These are phyloP conservation scores for Glaucidium brasilianum DNA, from an alignment of 2,113 vertebrate genomes.

Conservation along the genomic window DNA sequence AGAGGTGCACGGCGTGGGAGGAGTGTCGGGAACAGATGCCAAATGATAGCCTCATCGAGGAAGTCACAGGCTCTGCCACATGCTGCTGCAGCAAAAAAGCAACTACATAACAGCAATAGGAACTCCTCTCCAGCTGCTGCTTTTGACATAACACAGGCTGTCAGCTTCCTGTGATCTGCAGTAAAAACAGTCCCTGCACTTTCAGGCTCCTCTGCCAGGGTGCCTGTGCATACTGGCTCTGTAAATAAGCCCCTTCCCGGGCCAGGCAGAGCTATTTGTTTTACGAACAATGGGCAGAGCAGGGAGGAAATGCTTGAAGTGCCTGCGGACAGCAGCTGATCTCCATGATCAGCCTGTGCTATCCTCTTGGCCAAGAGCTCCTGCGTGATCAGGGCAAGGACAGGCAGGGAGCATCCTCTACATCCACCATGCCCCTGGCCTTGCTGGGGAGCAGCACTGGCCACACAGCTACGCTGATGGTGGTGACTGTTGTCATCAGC, in stretches of 20 bases:
- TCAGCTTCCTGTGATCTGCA: neutral
- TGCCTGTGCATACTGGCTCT: neutral
- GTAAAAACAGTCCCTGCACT: neutral
- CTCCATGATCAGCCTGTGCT: neutral
- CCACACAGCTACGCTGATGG: neutral
- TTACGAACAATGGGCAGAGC: neutral
- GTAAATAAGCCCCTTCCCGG: neutral
- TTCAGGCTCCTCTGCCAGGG: neutral
- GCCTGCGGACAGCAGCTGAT: neutral
- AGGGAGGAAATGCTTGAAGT: slow-evolving; percentile 9
- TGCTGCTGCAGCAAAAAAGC: neutral
- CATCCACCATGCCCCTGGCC: neutral
- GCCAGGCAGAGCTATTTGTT: neutral
- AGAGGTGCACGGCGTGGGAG: accelerated
- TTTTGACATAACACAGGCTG: neutral
- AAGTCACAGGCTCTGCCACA: neutral
- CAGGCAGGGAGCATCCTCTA: neutral
- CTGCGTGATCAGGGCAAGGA: accelerated
- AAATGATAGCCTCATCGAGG: neutral
- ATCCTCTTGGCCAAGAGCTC: neutral
- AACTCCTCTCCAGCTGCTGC: neutral
- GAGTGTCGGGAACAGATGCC: neutral
- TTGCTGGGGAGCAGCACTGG: accelerated
- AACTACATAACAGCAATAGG: neutral
- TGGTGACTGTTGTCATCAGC: neutral